Percentiles rank a stretch among this genome's conserved stretches.
Conservation (phyloP, 2,113 vertebrate genomes). For the Grus americana region DNA sequence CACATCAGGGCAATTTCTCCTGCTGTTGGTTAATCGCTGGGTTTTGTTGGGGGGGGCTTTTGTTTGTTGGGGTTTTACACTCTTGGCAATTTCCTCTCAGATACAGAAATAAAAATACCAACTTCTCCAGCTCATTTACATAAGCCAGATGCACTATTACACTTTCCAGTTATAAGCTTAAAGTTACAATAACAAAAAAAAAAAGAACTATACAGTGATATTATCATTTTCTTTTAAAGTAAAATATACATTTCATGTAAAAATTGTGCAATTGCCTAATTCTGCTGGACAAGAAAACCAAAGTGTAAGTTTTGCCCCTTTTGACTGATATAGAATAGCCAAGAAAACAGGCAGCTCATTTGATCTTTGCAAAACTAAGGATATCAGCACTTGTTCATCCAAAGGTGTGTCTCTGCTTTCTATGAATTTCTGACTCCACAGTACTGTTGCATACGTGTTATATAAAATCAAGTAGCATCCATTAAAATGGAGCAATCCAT, state of each 20-base stretch:
- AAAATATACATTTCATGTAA: not conserved
- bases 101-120: not conserved
- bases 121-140: not conserved
- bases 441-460: accelerated
- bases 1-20: not conserved
- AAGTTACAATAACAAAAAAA: not conserved
- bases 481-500: not conserved
- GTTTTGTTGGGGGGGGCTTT: not conserved
- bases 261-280: not conserved
- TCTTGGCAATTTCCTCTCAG: not conserved
- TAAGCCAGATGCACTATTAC: not conserved
- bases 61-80: not conserved
- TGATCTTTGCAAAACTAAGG: not conserved
- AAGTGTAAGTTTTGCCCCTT: not conserved
- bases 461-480: not conserved
- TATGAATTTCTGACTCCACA: not conserved
- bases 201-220: not conserved
- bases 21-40: accelerated
- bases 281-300: not conserved
- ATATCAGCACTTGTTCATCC: not conserved
- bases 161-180: not conserved
- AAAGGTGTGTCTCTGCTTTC: not conserved
- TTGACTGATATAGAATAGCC: not conserved
- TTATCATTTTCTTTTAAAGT: not conserved
- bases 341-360: not conserved